Base-by-base conservation (phyloP, 2,113 vertebrate species). In the Seriola aureovittata region DNA sequence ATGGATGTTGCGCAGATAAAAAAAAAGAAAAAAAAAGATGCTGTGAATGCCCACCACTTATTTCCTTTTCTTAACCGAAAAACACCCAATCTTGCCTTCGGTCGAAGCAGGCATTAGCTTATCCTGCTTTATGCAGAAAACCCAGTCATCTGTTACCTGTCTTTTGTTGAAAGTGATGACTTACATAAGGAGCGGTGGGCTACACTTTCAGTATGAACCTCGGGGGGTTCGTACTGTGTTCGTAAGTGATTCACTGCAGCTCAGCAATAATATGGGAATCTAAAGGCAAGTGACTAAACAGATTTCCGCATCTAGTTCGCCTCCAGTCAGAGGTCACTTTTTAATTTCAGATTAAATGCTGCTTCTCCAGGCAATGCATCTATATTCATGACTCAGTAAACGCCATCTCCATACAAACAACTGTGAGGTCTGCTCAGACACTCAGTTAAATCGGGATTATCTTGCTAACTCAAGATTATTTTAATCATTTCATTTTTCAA, bases 381-480 rank as follows among this genome's bases (percentile, higher is more conserved):
- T 85, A 62, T 76, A 86, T 88, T 91, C 70, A 88, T 79, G 54
- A 87, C 38, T 73, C 57, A 72, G 67, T 81, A 71, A 82, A 79
- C 70, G 57, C 58, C 42, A 87, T 86, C 89, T 80, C 58, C 55
- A 85, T 68, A 68, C 34, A 63, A 75, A 72, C 17, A 64, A 42
- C 71, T 62, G 14, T 8, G 40, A 38, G 5, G 52, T n/a, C 67
- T 71, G 38, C 54, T 80, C 36, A 38, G 25, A 52, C 57, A 65
- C 16, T 21, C 7, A 58, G 23, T 48, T 44, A 21, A 9, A 2
- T 64, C 13, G 2, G 29, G 46, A 16, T 17, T 40, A 42, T 63
- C 62, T 40, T 1, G 21, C 40, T 19, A 46, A 34, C 2, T 57
- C 11, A 36, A 13, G 3, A 6, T 74, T 13, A 8, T 44, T 54